Evolutionary conservation across 2,113 vertebrate genomes (phyloP), one percentile per base, ranked within the genome.

Genomic region (Limnothrissa miodon): DNA sequence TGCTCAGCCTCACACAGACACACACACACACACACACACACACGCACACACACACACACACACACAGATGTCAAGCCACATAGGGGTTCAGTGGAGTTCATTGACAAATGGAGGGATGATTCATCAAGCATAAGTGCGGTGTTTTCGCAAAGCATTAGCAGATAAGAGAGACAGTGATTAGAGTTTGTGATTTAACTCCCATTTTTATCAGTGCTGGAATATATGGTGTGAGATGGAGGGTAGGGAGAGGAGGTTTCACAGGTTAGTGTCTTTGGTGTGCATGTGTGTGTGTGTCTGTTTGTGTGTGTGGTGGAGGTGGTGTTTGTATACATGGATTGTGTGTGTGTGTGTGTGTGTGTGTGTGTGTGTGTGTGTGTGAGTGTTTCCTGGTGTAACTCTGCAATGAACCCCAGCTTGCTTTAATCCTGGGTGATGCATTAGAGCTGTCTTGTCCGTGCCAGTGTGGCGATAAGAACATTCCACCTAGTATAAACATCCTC

Each of bases 91-190:
- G 62, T 10, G 13, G 66, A 74, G 66, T 74, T 74, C 66, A 33
- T 36, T 17, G 66, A 3, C 5, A 33, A 33, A 29, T 15, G 29
- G 29, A 2, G 66, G 66, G 0, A 56, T 74, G 66, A 74, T 74
- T 74, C 66, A 74, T 74, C 36, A 15, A 11, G 13, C 25, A 39
- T 10, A 29, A 66, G 19, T 0, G 51, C 36, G 66, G 66, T 74
- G 66, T 74, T 74, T 74, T 74, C 33, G 66, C 4, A 15, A 33
- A 74, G 66, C 66, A 74, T 74, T 74, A 74, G 66, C 1, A 36
- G 66, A 74, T 74, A 74, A 74, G 25, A 74, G 25, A 74, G 66
- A 39, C 66, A 36, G 66, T 36, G 66, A 74, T 74, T 74, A 74
- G 25, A 74, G 66, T 36, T 13, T 17, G 29, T 15, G 10, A 74